Conservation (phyloP, 2,113 vertebrate genomes). For the Leucoraja erinaceus region DNA sequence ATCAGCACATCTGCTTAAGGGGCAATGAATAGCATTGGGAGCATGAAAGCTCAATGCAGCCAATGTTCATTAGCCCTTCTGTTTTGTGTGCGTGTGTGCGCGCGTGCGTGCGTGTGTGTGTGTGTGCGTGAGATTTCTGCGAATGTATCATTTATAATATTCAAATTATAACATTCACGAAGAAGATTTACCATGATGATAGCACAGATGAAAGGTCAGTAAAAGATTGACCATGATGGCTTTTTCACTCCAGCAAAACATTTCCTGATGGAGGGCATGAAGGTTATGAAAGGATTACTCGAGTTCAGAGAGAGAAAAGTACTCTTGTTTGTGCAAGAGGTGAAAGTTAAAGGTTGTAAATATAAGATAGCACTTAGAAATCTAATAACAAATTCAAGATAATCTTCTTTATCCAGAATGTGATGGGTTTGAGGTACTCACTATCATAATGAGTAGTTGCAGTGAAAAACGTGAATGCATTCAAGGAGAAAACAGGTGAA, state of each 20-base stretch:
- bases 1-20: neutral
- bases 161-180: neutral
- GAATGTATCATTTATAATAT: neutral
- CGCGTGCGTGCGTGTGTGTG: no score
- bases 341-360: neutral
- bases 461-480: neutral
- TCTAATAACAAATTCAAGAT: neutral
- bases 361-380: neutral
- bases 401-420: neutral
- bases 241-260: neutral
- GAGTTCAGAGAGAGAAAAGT: no score
- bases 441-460: neutral
- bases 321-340: neutral
- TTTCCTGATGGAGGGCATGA: neutral
- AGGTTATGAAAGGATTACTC: no score
- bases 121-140: neutral
- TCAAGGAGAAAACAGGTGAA: neutral
- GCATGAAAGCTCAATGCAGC: neutral
- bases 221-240: neutral
- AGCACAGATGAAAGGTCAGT: neutral
- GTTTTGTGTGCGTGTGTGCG: neutral
- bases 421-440: neutral
- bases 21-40: neutral
- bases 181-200: neutral
- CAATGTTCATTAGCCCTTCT: neutral